phyloP scores from a whole-genome alignment of 2,113 vertebrate genomes.

The Podocnemis expansa region DNA sequence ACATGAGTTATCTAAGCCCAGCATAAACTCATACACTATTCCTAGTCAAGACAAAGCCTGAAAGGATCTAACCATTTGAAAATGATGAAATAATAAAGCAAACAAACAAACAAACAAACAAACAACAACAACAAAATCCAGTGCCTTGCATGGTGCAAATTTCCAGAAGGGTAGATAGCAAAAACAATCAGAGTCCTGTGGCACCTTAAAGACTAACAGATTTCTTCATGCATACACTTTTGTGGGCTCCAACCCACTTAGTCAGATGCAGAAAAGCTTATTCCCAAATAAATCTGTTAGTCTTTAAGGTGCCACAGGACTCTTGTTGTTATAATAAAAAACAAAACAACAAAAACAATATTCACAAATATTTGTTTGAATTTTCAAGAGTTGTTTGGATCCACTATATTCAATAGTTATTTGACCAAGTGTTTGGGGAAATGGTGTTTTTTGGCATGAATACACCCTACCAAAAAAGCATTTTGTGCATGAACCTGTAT shows the following conservation, averaged over 20 bases:
- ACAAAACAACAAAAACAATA: background rate
- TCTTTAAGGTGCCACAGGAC: too few species aligned
- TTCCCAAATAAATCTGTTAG: too few species aligned
- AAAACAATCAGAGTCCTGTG: too few species aligned
- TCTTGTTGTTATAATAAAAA: too few species aligned
- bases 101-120: too few species aligned
- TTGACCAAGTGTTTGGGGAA: background rate
- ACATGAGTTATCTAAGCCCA: background rate
- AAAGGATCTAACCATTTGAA: constrained; percentile 34
- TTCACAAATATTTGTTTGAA: constrained; percentile 8
- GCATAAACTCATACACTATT: background rate
- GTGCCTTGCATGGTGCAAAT: too few species aligned
- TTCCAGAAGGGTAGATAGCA: too few species aligned
- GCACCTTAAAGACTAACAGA: too few species aligned
- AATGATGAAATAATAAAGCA: constrained; percentile 11
- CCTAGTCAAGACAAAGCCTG: constrained; percentile 37
- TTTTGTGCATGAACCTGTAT: background rate
- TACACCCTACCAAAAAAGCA: background rate
- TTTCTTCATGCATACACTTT: too few species aligned
- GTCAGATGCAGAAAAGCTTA: too few species aligned
- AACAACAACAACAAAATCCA: too few species aligned
- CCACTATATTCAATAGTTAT: constrained; percentile 13
- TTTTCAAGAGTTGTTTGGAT: constrained; percentile 1
- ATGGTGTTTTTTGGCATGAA: background rate
- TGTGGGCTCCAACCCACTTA: too few species aligned